Percentiles rank a stretch among this genome's conserved stretches.
Conservation (phyloP, 2,113 vertebrate species). For the Oreochromis spilurus region DNA sequence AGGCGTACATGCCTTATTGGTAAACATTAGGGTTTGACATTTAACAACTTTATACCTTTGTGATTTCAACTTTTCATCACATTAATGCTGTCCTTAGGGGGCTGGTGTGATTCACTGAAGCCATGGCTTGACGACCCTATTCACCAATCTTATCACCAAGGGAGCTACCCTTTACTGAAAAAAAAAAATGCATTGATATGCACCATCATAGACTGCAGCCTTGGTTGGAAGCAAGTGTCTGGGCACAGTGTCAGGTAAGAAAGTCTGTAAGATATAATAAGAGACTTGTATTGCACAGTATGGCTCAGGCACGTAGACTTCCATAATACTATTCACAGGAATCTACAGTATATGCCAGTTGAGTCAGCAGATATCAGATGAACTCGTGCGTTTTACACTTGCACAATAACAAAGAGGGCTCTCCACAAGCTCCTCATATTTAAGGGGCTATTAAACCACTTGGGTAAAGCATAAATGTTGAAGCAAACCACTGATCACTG, state of each 20-base stretch:
- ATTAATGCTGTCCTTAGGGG: constrained; percentile 8
- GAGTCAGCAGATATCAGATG: constrained; percentile 11
- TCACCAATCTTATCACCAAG: constrained; percentile 1
- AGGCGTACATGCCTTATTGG: background rate
- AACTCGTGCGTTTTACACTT: background rate
- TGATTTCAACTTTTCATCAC: constrained; percentile 15
- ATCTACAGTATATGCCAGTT: background rate
- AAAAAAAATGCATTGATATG: background rate
- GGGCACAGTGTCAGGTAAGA: background rate
- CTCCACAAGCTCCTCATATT: background rate
- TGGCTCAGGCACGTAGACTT: background rate
- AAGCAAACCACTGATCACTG: constrained; percentile 31
- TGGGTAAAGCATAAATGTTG: constrained; percentile 13
- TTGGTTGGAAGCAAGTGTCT: background rate
- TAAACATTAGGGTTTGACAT: background rate
- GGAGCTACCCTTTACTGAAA: constrained; percentile 4
- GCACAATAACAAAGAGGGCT: background rate
- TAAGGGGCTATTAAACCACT: constrained; percentile 37
- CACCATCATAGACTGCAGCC: background rate
- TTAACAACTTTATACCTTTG: constrained; percentile 11
- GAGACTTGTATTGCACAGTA: background rate
- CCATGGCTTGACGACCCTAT: constrained; percentile 7
- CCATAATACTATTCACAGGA: constrained; percentile 3
- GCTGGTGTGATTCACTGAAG: background rate
- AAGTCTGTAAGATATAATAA: background rate